Evolutionary conservation across 2,888 invertebrate species (phyloP), one percentile per base, ranked within the genome.

Genomic region (Hydrotaea cyrtoneurina): DNA sequence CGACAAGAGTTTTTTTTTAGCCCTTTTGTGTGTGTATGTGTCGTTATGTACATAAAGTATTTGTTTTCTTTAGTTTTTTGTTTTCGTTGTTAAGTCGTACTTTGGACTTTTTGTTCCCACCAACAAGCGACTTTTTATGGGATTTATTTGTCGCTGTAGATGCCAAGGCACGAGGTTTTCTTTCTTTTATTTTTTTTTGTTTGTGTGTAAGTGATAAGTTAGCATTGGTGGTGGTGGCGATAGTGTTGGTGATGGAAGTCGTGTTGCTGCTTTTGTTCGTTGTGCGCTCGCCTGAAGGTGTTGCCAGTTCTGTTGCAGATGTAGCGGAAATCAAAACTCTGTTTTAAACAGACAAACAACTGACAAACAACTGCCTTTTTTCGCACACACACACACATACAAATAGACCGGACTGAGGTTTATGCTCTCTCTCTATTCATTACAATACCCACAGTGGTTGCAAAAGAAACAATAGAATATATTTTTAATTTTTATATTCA

Each of bases 261-360:
- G 0, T 39, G 31, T 53, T 71, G 36, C 4, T 36, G 17, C 62
- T 72, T 43, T 74, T 69, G 53, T 46, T 23, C 39, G 23, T 62
- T 46, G 31, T 69, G 66, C 15, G 59, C 23, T 11, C 5, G 59
- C 59, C 59, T 57, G 23, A 53, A 31, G 75, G 64, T 80, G 74
- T 78, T 80, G 69, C 13, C 80, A 75, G 55, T 80, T 26, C 59
- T 80, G 64, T 75, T 59, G 2, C 75, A 39, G 50, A 75, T 75
- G 78, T 72, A 84, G 78, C 84, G 84, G 84, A 84, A 81, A 84
- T 84, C 78, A 81, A 78, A 81, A 81, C 75, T 84, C 71, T 84
- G 80, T 75, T 78, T 71, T 71, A 55, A 75, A 69, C 43, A 75
- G 84, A 84, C 84, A 84, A 84, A 81, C 78, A 50, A 81, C 78